Evolutionary conservation across 2,888 invertebrate species (phyloP).

Genomic region (Sthenelais limicola): DNA sequence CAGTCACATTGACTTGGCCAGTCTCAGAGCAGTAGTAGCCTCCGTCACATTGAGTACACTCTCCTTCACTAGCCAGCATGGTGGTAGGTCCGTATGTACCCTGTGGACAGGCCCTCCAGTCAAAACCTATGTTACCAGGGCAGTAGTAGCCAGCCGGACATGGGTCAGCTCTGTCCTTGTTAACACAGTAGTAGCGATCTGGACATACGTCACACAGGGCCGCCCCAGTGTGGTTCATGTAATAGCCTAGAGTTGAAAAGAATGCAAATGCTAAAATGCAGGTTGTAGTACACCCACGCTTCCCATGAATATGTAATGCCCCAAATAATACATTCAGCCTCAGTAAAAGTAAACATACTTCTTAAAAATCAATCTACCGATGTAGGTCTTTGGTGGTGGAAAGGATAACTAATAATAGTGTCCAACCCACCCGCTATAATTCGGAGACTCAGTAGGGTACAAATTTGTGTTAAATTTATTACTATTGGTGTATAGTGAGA

Average conservation of each 20-base stretch:
- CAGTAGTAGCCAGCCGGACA: slow-evolving; percentile 67
- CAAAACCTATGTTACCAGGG: slow-evolving; percentile 64
- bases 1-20: slow-evolving; percentile 62
- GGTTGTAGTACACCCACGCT: no score
- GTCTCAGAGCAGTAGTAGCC: slow-evolving; percentile 64
- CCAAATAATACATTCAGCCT: no score
- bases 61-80: slow-evolving; percentile 58
- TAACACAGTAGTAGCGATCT: slow-evolving; percentile 67
- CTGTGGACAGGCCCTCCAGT: slow-evolving; percentile 62
- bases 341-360: no score
- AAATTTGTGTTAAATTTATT: no score
- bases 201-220: slow-evolving; percentile 64
- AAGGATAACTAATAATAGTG: no score
- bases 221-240: slow-evolving; percentile 68
- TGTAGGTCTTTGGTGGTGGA: no score
- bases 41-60: slow-evolving; percentile 65
- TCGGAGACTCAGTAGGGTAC: no score
- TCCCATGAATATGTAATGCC: no score
- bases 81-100: slow-evolving; percentile 64
- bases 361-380: no score
- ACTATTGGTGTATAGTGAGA: no score
- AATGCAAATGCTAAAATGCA: no score
- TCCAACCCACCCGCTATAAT: no score
- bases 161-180: slow-evolving; percentile 62
- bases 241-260: slow-evolving; percentile 60